Percentiles rank a stretch among this genome's conserved stretches.
Conservation (phyloP, 2,888 invertebrate genomes). For the Dryobotodes eremita region DNA sequence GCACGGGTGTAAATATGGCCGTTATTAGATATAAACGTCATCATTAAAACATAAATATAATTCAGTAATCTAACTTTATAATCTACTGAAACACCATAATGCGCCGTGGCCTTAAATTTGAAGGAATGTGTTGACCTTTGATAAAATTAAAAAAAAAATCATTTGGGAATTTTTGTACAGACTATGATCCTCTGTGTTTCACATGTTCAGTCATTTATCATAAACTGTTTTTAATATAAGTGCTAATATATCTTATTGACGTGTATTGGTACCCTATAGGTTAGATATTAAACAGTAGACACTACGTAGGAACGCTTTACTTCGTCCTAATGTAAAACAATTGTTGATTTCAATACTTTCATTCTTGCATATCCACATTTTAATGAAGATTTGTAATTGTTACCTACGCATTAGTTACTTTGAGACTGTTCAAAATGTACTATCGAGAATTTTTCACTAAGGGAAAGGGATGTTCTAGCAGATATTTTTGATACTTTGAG, state of each 20-base stretch:
- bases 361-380: conserved; percentile 89
- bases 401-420: conserved; percentile 90
- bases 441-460: conserved; percentile 89
- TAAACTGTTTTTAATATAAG: conserved; percentile 79
- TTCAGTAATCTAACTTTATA: conserved; percentile 85
- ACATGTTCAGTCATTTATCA: conserved; percentile 78
- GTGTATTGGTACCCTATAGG: conserved; percentile 81
- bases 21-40: conserved; percentile 77
- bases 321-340: conserved; percentile 81
- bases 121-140: conserved; percentile 88
- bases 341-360: conserved; percentile 84
- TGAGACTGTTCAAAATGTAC: conserved; percentile 90
- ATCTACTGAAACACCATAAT: conserved; percentile 90
- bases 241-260: conserved; percentile 80
- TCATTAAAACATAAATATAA: conserved; percentile 80
- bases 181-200: conserved; percentile 78
- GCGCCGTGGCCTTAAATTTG: conserved; percentile 90
- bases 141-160: conserved; percentile 73
- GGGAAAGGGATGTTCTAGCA: conserved; percentile 90
- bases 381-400: conserved; percentile 88
- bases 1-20: conserved; percentile 83
- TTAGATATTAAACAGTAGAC: conserved; percentile 80
- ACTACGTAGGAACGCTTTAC: conserved; percentile 85
- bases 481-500: conserved; percentile 91
- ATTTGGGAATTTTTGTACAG: conserved; percentile 81